phyloP scores from a whole-genome alignment of 1,140 invertebrate genomes.

The Drosophila repletoides region DNA sequence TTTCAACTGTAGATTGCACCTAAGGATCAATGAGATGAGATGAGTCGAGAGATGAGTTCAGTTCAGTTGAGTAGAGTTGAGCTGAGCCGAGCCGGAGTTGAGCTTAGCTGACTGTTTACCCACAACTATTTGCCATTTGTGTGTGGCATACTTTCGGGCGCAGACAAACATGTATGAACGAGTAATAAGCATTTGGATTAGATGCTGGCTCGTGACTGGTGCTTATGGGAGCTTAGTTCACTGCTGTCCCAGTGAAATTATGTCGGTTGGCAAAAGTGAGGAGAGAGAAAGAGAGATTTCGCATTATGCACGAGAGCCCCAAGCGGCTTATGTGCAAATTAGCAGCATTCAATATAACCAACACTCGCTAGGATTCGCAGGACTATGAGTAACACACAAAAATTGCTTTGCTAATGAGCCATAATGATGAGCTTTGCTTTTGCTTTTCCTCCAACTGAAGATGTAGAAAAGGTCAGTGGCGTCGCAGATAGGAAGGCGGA shows the following conservation, averaged over 20 bases:
- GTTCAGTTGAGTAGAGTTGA: constrained; percentile 16
- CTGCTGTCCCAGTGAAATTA: constrained; percentile 48
- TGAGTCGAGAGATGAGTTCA: constrained; percentile 12
- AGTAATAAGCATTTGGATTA: constrained; percentile 75
- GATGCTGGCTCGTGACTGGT: constrained; percentile 20
- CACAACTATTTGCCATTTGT: constrained; percentile 34
- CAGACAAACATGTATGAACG: constrained; percentile 49
- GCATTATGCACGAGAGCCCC: constrained; percentile 49
- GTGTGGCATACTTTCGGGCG: constrained; percentile 29
- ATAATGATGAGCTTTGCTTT: constrained; percentile 74
- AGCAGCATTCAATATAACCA: constrained; percentile 74
- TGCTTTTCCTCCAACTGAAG: constrained; percentile 17
- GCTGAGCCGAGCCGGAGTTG: not conserved
- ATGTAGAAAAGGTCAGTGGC: not conserved
- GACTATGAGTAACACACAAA: constrained; percentile 44
- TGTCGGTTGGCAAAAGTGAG: too few relatives aligned
- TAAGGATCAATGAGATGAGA: constrained; percentile 53
- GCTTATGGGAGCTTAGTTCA: constrained; percentile 44
- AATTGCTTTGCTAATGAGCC: constrained; percentile 79
- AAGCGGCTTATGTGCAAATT: constrained; percentile 71
- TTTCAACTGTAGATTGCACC: constrained; percentile 18
- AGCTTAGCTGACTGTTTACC: not conserved
- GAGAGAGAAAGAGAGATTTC: constrained; percentile 60
- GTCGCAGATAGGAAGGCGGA: not conserved
- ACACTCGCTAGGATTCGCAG: constrained; percentile 12